A percentile compares a stretch with the other conserved stretches of the same genome.
Conservation (phyloP, 2,797 vertebrate species). For the Neoniphon sammara region DNA sequence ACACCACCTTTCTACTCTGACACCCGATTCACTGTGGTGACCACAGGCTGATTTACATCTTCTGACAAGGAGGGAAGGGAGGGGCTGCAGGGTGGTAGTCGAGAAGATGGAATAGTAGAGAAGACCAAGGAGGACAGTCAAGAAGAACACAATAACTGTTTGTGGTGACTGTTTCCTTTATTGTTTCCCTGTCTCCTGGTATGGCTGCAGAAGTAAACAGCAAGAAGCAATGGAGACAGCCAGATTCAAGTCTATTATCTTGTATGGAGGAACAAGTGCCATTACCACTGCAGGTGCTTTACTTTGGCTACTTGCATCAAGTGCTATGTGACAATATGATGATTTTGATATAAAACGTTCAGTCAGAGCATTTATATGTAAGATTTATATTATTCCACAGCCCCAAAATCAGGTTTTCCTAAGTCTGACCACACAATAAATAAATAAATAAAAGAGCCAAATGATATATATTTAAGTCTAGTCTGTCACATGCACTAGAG, state of each 20-base stretch:
- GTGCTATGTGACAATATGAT: background rate
- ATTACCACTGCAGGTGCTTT: conserved; percentile 37
- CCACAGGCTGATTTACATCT: conserved; percentile 82
- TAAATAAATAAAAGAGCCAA: background rate
- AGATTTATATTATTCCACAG: background rate
- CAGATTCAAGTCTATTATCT: conserved; percentile 22
- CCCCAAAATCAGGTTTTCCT: background rate
- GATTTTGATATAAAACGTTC: background rate
- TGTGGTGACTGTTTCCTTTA: conserved; percentile 17
- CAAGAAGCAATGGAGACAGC: conserved; percentile 17
- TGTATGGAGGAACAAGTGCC: conserved; percentile 1
- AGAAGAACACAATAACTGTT: conserved; percentile 8
- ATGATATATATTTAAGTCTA: background rate
- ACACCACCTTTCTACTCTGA: conserved; percentile 74
- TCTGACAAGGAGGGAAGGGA: conserved; percentile 67
- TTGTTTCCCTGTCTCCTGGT: conserved; percentile 31
- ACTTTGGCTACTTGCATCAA: conserved; percentile 27
- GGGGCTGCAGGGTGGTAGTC: background rate
- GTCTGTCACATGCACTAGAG: background rate
- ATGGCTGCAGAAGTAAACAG: conserved; percentile 39
- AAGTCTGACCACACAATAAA: background rate
- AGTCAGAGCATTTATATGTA: background rate
- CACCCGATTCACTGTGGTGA: conserved; percentile 78
- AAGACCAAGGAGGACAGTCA: background rate
- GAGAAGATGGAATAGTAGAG: conserved; percentile 19